Base-by-base conservation (phyloP, 2,113 vertebrate genomes). In the Tyto alba region DNA sequence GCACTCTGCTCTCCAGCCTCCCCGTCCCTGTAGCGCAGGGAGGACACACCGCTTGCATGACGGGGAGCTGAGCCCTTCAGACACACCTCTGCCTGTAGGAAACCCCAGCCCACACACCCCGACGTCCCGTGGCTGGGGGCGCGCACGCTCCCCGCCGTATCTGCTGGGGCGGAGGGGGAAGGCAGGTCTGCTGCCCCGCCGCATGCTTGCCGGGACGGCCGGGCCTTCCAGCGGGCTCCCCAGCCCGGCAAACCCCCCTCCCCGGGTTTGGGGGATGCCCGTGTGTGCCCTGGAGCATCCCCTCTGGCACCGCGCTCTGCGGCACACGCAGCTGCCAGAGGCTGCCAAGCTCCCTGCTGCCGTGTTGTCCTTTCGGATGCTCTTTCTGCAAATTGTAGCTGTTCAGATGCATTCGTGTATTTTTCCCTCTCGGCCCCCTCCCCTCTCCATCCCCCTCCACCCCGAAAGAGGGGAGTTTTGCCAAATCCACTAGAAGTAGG, bases 321-420 rank as follows among this genome's bases (percentile, higher is more conserved):
- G 2, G 91, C 76, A 66, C 0, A 0, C 2, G 5, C 85, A 90
- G 94, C 82, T 95, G 52, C 48, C 72, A 72, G 88, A 92, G 85
- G 82, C 88, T 88, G 85, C 90, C 0, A 1, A 53, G 90, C 85
- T 93, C 82, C 90, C 75, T 73, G 79, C 77, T 85, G 79, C 81
- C 4, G 0, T 40, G 34, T 72, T 85, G 57, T 79, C 87, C 59
- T 93, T 88, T 89, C 3, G 41, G 72, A 71, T 76, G 86, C 50
- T 90, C 53, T 85, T 92, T 79, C 88, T 41, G 55, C 90, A 88
- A 91, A 19, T 32, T n/a, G 82, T 85, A 90, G 50, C 76, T 64
- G 47, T 95, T 82, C 15, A 47, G 90, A 52, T 68, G 66, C 66
- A 68, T 93, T 75, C 12, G 6, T 77, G 30, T 82, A 41, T 87